Evolutionary conservation across 1,140 invertebrate genomes (phyloP).

Genomic region (Drosophila pruinosa): DNA sequence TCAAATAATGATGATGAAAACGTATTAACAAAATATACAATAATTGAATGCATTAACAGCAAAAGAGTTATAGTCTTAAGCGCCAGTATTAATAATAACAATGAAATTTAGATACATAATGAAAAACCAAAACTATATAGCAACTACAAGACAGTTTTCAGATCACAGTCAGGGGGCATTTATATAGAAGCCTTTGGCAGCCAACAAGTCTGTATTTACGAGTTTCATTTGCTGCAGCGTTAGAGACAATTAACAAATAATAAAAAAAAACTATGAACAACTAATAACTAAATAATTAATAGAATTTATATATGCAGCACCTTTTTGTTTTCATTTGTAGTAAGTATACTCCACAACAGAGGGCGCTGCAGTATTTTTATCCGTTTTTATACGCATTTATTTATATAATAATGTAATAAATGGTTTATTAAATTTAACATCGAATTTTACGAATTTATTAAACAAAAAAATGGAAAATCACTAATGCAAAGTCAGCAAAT

Average conservation of each 20-base stretch:
- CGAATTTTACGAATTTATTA: slow-evolving; percentile 81
- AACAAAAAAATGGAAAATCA: slow-evolving; percentile 3
- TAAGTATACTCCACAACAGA: slow-evolving; percentile 3
- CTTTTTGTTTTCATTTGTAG: slow-evolving; percentile 40
- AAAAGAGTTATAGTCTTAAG: slow-evolving; percentile 40
- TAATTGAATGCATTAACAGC: slow-evolving; percentile 54
- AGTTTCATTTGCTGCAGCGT: slow-evolving; percentile 50
- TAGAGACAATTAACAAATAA: slow-evolving; percentile 1
- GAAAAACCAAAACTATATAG: slow-evolving; percentile 15
- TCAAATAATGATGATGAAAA: slow-evolving; percentile 26
- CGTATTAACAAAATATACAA: slow-evolving; percentile 70
- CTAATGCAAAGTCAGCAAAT: slow-evolving; percentile 51
- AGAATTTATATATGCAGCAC: slow-evolving; percentile 49
- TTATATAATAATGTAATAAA: slow-evolving; percentile 59
- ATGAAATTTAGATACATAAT: not conserved
- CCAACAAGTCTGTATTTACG: slow-evolving; percentile 31
- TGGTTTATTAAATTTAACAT: slow-evolving; percentile 80
- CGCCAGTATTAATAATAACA: slow-evolving; percentile 8
- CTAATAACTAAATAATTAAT: slow-evolving; percentile 24
- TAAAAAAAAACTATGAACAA: slow-evolving; percentile 9
- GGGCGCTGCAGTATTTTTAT: slow-evolving; percentile 44
- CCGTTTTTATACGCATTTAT: slow-evolving; percentile 73
- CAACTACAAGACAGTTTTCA: slow-evolving; percentile 2
- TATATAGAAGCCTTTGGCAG: slow-evolving; percentile 22
- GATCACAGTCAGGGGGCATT: slow-evolving; percentile 34